A percentile compares a stretch with the other conserved stretches of the same genome.
Conservation (phyloP, 2,797 vertebrate species). For the Cercopithecus diana region DNA sequence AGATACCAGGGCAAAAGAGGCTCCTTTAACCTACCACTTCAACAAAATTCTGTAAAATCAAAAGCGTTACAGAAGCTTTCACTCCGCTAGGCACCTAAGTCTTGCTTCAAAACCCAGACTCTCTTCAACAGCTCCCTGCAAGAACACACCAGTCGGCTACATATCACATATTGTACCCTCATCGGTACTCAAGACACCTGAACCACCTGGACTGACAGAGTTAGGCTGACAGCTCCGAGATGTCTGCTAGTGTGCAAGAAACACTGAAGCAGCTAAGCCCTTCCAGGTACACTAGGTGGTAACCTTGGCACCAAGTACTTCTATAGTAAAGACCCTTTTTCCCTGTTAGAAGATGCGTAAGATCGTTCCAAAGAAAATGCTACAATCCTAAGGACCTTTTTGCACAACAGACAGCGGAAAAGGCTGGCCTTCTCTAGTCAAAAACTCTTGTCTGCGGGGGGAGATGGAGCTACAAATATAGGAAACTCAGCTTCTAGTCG, state of each 20-base stretch:
- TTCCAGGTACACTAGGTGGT: background rate
- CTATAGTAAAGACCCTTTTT: background rate
- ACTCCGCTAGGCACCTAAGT: background rate
- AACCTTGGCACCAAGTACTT: slow-evolving; percentile 8
- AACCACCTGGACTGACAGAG: slow-evolving; percentile 31
- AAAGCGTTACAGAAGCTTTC: background rate
- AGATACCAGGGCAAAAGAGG: background rate
- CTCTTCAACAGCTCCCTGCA: background rate
- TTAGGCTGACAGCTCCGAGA: slow-evolving; percentile 42
- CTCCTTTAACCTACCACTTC: background rate
- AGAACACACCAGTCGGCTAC: background rate
- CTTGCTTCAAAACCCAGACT: slow-evolving; percentile 8
- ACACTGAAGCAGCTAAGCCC: background rate
- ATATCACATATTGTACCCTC: background rate
- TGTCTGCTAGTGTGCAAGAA: background rate
- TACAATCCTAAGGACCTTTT: background rate
- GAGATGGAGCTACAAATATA: background rate
- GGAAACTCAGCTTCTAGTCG: background rate
- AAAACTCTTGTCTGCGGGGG: slow-evolving; percentile 40
- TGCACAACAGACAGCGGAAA: background rate
- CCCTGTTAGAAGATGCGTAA: background rate
- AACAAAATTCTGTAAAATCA: slow-evolving; percentile 24
- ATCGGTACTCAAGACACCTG: background rate
- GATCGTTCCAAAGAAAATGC: slow-evolving; percentile 9
- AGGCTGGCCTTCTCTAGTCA: background rate